These are phyloP conservation scores for Mesorhabditis belari DNA, from an alignment of 2,888 invertebrate species.

Conservation along the genomic window DNA sequence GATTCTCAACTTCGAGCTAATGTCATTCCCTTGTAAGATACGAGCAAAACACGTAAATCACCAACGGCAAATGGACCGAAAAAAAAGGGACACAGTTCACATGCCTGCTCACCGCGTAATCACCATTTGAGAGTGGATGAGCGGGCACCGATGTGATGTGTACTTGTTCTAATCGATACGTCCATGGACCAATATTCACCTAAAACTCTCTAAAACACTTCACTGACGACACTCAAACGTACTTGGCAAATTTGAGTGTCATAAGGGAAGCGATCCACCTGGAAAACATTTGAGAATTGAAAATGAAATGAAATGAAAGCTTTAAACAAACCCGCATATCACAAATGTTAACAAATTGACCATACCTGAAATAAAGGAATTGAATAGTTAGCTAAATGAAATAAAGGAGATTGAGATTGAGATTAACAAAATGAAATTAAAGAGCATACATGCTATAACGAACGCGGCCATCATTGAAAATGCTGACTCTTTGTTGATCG, in stretches of 20 bases:
- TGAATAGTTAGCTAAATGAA: too few relatives aligned
- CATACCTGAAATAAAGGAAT: too few relatives aligned
- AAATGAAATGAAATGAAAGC: not conserved
- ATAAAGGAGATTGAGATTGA: too few relatives aligned
- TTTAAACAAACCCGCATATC: not conserved
- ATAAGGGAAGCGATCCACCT: slow-evolving; percentile 30
- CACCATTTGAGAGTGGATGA: not conserved
- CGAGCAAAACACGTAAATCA: too few relatives aligned
- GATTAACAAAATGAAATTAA: slow-evolving; percentile 26
- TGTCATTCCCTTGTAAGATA: too few relatives aligned
- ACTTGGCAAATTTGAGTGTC: slow-evolving; percentile 28
- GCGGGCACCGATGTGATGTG: not conserved
- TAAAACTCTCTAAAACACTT: not conserved
- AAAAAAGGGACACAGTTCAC: too few relatives aligned
- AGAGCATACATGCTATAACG: slow-evolving; percentile 23
- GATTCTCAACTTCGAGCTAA: too few relatives aligned
- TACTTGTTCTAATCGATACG: slow-evolving; percentile 14
- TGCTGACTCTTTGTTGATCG: slow-evolving; percentile 17
- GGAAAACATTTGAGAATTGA: not conserved
- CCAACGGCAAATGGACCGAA: too few relatives aligned
- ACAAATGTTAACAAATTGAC: not conserved
- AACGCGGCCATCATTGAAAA: slow-evolving; percentile 22
- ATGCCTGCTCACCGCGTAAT: not conserved
- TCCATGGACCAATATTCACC: slow-evolving; percentile 29
- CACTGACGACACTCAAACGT: not conserved